These are phyloP conservation scores for Argyra leucocephala DNA, from an alignment of 2,888 invertebrate genomes.

Conservation along the genomic window DNA sequence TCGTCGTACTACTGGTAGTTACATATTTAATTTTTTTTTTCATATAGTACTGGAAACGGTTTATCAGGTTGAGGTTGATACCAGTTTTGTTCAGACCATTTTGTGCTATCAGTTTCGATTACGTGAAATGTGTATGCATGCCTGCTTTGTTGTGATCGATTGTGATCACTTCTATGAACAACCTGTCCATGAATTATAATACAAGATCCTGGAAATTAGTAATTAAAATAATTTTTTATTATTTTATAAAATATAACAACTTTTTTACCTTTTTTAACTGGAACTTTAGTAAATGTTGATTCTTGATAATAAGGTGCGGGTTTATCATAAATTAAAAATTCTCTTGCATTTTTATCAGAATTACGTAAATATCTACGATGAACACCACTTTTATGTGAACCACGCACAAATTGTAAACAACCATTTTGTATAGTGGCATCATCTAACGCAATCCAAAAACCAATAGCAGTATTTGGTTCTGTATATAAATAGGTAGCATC, in stretches of 20 bases:
- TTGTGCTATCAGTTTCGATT: slow-evolving; percentile 64
- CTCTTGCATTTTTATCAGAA: slow-evolving; percentile 52
- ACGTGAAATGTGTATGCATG: slow-evolving; percentile 95
- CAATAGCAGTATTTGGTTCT: slow-evolving; percentile 69
- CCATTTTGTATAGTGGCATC: slow-evolving; percentile 89
- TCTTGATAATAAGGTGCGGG: slow-evolving; percentile 60
- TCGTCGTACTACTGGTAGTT: too few relatives aligned
- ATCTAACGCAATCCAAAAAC: slow-evolving; percentile 94
- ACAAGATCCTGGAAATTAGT: slow-evolving; percentile 56
- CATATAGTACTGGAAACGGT: slow-evolving; percentile 61
- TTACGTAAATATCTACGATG: slow-evolving; percentile 60
- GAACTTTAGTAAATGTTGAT: slow-evolving; percentile 65
- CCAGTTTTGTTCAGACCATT: slow-evolving; percentile 78
- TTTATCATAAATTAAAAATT: slow-evolving; percentile 58
- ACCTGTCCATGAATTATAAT: slow-evolving; percentile 87
- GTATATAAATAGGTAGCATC: slow-evolving; percentile 83
- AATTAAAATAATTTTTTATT: not conserved
- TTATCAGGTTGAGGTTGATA: slow-evolving; percentile 60
- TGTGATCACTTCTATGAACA: slow-evolving; percentile 83
- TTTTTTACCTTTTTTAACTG: slow-evolving; percentile 68
- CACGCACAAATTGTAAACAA: slow-evolving; percentile 84
- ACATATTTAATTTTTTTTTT: not conserved
- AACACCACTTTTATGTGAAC: slow-evolving; percentile 79
- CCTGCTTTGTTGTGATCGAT: slow-evolving; percentile 71
- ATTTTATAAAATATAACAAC: not conserved